phyloP scores from a whole-genome alignment of 1,140 invertebrate species.

The Leptopilina clavipes region DNA sequence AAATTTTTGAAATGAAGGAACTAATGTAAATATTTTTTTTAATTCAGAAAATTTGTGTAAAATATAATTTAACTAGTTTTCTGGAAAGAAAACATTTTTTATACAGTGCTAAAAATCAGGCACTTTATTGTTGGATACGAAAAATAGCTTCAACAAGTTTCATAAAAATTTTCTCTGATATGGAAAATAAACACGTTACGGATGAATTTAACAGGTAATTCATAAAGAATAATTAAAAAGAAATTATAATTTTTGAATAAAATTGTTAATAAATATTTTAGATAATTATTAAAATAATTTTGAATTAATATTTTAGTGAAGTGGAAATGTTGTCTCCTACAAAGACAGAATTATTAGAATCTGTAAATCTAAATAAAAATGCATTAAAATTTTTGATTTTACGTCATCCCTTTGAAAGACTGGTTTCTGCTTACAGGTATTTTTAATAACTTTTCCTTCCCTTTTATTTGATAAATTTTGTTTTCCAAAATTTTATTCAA shows the following conservation, averaged over 20 bases:
- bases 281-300: too few species aligned
- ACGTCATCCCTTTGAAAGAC: slow-evolving; percentile 74
- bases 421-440: slow-evolving; percentile 75
- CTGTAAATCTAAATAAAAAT: slow-evolving; percentile 48
- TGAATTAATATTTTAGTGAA: slow-evolving; percentile 67
- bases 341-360: slow-evolving; percentile 39
- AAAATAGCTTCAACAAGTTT: slow-evolving; percentile 72
- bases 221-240: too few species aligned
- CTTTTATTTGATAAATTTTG: too few species aligned
- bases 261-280: too few species aligned
- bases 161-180: slow-evolving; percentile 68
- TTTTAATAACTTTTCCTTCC: not conserved
- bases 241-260: too few species aligned
- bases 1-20: not conserved
- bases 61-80: slow-evolving; percentile 63
- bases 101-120: slow-evolving; percentile 59
- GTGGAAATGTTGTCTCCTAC: slow-evolving; percentile 59
- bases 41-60: slow-evolving; percentile 57
- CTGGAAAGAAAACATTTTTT: slow-evolving; percentile 66
- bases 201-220: slow-evolving; percentile 65
- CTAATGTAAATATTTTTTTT: slow-evolving; percentile 30
- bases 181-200: slow-evolving; percentile 52
- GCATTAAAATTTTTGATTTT: slow-evolving; percentile 72
- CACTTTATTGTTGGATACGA: slow-evolving; percentile 72
- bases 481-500: too few species aligned